Evolutionary conservation across 92 coral and sea anemone genomes (phyloP).

Genomic region (Desmophyllum pertusum): DNA sequence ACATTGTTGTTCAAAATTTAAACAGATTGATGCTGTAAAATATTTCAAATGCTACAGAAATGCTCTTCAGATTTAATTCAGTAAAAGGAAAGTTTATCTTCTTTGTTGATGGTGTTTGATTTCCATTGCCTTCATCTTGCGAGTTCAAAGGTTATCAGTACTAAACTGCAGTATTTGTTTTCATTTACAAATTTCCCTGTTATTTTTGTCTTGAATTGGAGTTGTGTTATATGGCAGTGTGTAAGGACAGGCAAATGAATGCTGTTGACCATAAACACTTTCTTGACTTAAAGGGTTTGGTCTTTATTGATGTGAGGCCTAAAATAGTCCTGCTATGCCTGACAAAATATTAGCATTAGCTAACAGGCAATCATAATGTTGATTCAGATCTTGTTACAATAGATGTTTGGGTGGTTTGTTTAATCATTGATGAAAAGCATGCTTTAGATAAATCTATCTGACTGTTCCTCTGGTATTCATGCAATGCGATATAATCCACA

Average conservation of each 20-base stretch:
- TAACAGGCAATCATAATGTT: not conserved
- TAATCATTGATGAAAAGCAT: not conserved
- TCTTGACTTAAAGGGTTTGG: not conserved
- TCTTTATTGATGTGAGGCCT: not conserved
- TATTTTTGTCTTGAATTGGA: not conserved
- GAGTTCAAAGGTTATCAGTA: conserved; percentile 15
- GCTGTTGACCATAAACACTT: not conserved
- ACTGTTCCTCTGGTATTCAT: conserved; percentile 6
- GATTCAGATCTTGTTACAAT: not conserved
- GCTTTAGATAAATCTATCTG: conserved; percentile 17
- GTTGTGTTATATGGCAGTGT: conserved; percentile 2
- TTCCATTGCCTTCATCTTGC: not conserved
- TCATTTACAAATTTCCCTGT: conserved; percentile 11
- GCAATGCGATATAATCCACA: not conserved
- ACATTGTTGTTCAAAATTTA: not conserved
- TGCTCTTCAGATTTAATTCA: not conserved
- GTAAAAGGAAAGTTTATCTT: too few species aligned
- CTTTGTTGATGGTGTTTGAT: not conserved
- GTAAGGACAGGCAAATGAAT: not conserved
- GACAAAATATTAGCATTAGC: conserved; percentile 6
- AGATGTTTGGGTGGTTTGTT: conserved; percentile 16
- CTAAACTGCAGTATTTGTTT: conserved; percentile 8
- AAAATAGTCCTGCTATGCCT: not conserved
- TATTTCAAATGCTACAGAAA: too few species aligned
- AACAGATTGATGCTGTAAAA: not conserved